A percentile compares a stretch with the other conserved stretches of the same genome.
These are phyloP conservation scores for Thyatira batis DNA, from an alignment of 2,888 invertebrate species.

Conservation along the genomic window DNA sequence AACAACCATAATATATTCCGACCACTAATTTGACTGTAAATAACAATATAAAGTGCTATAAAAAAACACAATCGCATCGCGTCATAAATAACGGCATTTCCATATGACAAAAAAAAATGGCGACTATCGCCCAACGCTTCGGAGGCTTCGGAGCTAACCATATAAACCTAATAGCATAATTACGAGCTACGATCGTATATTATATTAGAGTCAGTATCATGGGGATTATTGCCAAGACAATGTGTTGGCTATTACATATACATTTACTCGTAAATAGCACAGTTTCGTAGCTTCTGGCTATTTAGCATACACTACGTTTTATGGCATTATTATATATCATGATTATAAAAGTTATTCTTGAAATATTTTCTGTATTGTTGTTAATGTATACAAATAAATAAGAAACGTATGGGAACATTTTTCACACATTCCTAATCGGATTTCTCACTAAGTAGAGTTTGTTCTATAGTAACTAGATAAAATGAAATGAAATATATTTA, in stretches of 20 bases:
- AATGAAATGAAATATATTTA: too few species aligned
- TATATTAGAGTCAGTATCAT: slow-evolving; percentile 5
- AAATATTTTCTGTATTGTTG: too few species aligned
- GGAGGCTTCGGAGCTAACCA: slow-evolving; percentile 1
- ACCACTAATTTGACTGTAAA: neutral
- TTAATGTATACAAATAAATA: too few species aligned
- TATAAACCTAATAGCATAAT: slow-evolving; percentile 20
- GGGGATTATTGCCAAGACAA: slow-evolving; percentile 17
- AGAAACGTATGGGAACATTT: too few species aligned
- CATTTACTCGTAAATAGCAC: slow-evolving; percentile 8
- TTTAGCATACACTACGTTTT: slow-evolving; percentile 8
- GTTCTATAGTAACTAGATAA: too few species aligned
- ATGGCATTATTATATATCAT: too few species aligned
- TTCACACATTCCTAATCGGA: too few species aligned
- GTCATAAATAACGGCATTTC: neutral
- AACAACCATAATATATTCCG: too few species aligned
- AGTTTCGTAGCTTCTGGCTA: slow-evolving; percentile 13
- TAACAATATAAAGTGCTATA: neutral
- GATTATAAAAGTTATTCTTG: too few species aligned
- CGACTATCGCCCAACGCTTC: neutral
- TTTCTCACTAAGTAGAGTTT: too few species aligned
- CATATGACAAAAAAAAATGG: neutral
- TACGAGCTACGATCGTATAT: slow-evolving; percentile 21
- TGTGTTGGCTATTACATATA: slow-evolving; percentile 17
- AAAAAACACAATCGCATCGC: neutral